These are phyloP conservation scores for Melanerpes aurifrons DNA, from an alignment of 2,113 vertebrate species.

Conservation along the genomic window DNA sequence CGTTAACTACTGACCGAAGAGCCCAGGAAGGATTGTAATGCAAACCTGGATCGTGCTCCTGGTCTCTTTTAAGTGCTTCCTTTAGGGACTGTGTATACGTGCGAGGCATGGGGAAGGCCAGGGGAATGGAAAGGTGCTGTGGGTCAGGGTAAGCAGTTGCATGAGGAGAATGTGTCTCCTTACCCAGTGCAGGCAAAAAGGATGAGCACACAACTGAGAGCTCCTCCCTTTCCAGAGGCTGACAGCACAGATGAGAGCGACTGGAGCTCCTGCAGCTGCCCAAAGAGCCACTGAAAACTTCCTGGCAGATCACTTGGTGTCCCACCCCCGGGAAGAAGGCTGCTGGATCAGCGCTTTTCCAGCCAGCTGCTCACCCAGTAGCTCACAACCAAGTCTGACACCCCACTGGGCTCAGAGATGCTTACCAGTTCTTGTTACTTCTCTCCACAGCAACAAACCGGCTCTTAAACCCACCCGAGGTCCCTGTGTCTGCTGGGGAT, in stretches of 20 bases:
- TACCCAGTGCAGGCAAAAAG: neutral
- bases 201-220: no score
- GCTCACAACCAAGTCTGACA: neutral
- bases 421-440: neutral
- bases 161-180: neutral
- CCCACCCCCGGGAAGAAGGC: neutral
- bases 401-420: no score
- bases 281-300: neutral
- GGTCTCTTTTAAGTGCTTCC: neutral
- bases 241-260: neutral
- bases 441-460: neutral
- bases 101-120: neutral
- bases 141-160: neutral
- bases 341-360: neutral
- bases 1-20: neutral
- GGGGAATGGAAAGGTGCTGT: neutral
- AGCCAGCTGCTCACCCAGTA: neutral
- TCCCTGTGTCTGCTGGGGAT: neutral
- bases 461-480: neutral
- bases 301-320: neutral
- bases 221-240: neutral
- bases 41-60: neutral
- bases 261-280: neutral
- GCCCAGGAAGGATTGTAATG: neutral
- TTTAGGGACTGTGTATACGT: neutral